Conservation (phyloP, 2,797 vertebrate genomes). For the Streptopelia turtur region DNA sequence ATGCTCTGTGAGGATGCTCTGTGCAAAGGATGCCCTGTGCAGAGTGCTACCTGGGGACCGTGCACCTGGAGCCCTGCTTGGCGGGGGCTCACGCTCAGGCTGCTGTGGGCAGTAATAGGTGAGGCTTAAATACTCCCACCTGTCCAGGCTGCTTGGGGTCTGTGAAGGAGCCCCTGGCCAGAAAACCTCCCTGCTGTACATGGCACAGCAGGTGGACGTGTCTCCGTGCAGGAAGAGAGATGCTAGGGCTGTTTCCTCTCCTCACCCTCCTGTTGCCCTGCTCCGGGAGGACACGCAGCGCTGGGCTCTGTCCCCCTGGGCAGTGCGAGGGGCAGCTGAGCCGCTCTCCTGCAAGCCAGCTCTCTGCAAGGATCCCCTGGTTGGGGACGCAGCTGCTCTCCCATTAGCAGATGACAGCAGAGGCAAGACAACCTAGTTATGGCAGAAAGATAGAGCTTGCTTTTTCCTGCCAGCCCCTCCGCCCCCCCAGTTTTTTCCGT, state of each 20-base stretch:
- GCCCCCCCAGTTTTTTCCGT: not conserved
- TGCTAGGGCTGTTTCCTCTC: not conserved
- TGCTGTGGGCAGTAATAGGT: fast-evolving
- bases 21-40: too few species aligned
- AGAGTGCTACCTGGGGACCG: too few species aligned
- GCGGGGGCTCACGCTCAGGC: not conserved
- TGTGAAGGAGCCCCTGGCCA: not conserved
- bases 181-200: not conserved
- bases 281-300: fast-evolving
- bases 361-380: not conserved
- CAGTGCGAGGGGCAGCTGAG: not conserved
- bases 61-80: too few species aligned
- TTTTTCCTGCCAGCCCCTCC: not conserved
- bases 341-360: not conserved
- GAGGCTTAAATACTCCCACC: not conserved
- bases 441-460: not conserved
- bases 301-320: not conserved
- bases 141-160: not conserved
- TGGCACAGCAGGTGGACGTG: not conserved
- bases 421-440: not conserved
- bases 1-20: too few species aligned
- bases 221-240: not conserved
- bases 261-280: not conserved
- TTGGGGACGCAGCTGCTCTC: not conserved
- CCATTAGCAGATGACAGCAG: not conserved